Percentiles rank a stretch among this genome's conserved stretches.
These are phyloP conservation scores for Oenanthe oenanthe DNA, from an alignment of 2,113 vertebrate genomes.

Conservation along the genomic window DNA sequence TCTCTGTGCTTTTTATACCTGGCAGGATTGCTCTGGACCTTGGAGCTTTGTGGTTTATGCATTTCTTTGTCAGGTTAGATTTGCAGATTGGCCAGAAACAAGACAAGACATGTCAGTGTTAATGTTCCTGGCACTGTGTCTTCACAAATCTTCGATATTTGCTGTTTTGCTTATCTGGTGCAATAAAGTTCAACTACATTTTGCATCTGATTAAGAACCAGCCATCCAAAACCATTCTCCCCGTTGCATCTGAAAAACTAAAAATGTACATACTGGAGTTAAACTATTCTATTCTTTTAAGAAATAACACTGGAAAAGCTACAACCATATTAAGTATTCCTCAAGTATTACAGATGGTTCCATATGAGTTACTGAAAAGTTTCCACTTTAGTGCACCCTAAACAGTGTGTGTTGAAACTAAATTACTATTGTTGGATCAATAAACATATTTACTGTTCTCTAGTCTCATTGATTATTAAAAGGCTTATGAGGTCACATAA, in stretches of 20 bases:
- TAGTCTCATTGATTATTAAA: background rate
- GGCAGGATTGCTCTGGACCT: background rate
- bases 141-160: background rate
- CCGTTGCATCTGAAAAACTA: background rate
- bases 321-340: background rate
- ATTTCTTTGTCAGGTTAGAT: background rate
- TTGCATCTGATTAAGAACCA: background rate
- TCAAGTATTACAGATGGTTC: background rate
- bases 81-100: background rate
- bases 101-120: background rate
- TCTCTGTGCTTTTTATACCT: background rate
- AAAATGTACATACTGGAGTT: background rate
- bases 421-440: slow-evolving; percentile 2
- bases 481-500: slow-evolving; percentile 21
- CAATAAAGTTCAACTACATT: background rate
- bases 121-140: background rate
- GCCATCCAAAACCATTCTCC: background rate
- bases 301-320: background rate
- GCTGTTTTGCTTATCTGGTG: background rate
- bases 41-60: background rate
- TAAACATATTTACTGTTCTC: slow-evolving; percentile 29
- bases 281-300: background rate
- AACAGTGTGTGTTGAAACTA: background rate
- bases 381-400: background rate
- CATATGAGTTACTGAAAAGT: background rate